Percentiles rank a stretch among this genome's conserved stretches.
phyloP scores from a whole-genome alignment of 2,113 vertebrate genomes.

The Isichthys henryi region DNA sequence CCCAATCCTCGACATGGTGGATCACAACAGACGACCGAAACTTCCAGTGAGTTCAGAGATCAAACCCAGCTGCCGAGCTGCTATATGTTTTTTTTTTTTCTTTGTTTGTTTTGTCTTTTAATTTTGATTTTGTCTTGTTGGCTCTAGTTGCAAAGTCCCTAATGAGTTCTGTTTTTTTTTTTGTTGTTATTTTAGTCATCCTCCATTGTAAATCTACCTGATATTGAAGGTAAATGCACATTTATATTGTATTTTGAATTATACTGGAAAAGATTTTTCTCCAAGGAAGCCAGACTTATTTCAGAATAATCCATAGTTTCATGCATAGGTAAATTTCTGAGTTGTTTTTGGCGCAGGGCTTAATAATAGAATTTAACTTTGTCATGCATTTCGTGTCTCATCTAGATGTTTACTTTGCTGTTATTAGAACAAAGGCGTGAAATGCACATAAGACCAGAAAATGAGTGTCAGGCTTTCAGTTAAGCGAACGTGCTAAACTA shows the following conservation, averaged over 20 bases:
- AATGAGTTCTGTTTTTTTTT: conserved; percentile 12
- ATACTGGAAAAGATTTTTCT: neutral
- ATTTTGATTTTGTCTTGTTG: neutral
- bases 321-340: neutral
- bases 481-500: neutral
- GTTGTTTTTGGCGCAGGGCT: neutral
- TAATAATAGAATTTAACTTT: neutral
- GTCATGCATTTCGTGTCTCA: neutral
- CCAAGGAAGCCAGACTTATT: neutral
- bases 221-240: conserved; percentile 68
- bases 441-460: neutral
- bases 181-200: conserved; percentile 57
- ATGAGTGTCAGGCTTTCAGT: neutral
- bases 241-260: neutral
- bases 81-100: neutral
- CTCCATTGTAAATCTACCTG: conserved; percentile 58
- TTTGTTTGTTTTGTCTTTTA: neutral
- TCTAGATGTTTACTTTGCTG: neutral
- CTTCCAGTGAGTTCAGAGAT: conserved; percentile 53
- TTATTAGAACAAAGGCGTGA: neutral
- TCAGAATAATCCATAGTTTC: neutral
- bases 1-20: conserved; percentile 78
- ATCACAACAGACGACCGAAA: conserved; percentile 64
- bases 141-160: neutral
- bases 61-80: neutral